Evolutionary conservation across 2,797 vertebrate genomes (phyloP).

Genomic region (Salarias fasciatus): DNA sequence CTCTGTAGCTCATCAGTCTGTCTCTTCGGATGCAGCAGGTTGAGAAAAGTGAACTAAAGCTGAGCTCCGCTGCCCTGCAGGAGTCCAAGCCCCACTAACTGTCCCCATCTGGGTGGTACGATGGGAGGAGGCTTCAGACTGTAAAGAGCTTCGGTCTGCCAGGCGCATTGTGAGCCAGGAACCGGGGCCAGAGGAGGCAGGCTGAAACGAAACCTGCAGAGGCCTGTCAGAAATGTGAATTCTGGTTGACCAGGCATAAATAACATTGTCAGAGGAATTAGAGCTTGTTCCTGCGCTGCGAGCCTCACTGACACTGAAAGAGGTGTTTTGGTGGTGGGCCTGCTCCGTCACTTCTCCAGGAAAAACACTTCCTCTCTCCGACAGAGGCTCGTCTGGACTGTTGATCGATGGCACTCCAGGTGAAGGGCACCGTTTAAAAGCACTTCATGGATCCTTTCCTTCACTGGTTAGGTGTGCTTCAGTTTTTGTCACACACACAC

Average conservation of each 20-base stretch:
- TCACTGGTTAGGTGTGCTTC: conserved; percentile 30
- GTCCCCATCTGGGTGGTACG: conserved; percentile 7
- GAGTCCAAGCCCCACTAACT: conserved; percentile 10
- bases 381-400: conserved; percentile 42
- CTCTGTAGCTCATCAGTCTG: conserved; percentile 19
- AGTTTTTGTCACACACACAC: conserved; percentile 13
- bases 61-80: background rate
- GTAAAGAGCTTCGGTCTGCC: conserved; percentile 20
- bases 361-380: conserved; percentile 31
- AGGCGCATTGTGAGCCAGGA: conserved; percentile 37
- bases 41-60: conserved; percentile 20
- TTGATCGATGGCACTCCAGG: conserved; percentile 20
- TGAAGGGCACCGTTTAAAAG: conserved; percentile 38
- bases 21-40: conserved; percentile 18
- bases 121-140: conserved; percentile 5
- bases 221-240: conserved; percentile 67
- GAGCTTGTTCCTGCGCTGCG: conserved; percentile 55
- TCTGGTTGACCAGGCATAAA: conserved; percentile 72
- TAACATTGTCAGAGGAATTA: conserved; percentile 68
- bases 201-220: conserved; percentile 58
- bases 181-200: conserved; percentile 42
- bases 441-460: conserved; percentile 27
- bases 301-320: conserved; percentile 47
- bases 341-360: conserved; percentile 25
- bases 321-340: conserved; percentile 26